phyloP scores from a whole-genome alignment of 2,113 vertebrate species.

The Cranoglanis bouderius region DNA sequence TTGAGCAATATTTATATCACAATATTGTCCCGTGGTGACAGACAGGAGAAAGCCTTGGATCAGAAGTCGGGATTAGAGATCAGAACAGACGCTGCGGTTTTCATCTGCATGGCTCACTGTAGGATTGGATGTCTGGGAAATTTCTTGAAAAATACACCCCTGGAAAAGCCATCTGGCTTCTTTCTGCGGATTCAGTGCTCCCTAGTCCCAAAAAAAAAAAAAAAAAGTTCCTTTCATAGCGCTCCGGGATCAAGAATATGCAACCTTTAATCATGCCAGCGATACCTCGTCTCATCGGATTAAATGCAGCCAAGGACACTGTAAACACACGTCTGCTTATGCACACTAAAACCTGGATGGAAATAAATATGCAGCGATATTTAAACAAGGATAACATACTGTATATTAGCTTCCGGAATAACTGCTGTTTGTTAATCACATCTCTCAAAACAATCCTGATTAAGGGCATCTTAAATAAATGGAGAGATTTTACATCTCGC shows the following conservation, averaged over 20 bases:
- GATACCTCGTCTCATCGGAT: background rate
- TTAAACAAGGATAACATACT: background rate
- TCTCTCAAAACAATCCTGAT: background rate
- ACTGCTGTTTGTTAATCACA: background rate
- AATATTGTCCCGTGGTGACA: background rate
- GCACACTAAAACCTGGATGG: background rate
- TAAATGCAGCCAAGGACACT: background rate
- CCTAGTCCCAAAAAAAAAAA: background rate
- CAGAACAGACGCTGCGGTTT: slow-evolving; percentile 28
- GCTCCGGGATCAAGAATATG: slow-evolving; percentile 2
- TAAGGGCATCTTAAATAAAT: background rate
- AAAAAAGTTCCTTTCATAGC: slow-evolving; percentile 11
- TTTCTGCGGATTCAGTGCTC: slow-evolving; percentile 1
- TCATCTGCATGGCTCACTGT: slow-evolving; percentile 34
- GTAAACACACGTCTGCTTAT: background rate
- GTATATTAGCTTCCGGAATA: background rate
- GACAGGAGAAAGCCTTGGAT: background rate
- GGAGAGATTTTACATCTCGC: background rate
- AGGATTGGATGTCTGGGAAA: slow-evolving; percentile 37
- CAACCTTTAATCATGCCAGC: slow-evolving; percentile 24
- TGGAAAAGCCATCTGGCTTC: slow-evolving; percentile 43
- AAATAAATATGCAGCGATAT: background rate
- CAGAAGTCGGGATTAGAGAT: slow-evolving; percentile 31
- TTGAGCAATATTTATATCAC: slow-evolving; percentile 14
- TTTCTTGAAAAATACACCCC: slow-evolving; percentile 11